These are phyloP conservation scores for Gryllus longicercus DNA, from an alignment of 2,888 invertebrate species.

Conservation along the genomic window DNA sequence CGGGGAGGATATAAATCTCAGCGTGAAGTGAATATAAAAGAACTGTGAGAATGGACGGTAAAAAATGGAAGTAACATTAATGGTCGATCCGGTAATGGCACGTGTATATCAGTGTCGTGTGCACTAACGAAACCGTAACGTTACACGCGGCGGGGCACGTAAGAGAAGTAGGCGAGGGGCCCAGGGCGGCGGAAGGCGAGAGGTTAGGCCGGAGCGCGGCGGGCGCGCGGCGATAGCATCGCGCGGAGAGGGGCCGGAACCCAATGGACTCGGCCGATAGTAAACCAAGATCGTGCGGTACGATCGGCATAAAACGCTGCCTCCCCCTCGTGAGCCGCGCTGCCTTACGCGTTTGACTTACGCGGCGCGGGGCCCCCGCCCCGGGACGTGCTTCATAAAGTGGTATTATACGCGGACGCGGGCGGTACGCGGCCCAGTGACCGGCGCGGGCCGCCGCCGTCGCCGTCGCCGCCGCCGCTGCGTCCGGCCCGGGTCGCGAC, in stretches of 20 bases:
- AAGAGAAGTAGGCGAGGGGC: not conserved
- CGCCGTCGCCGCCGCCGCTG: too few species aligned
- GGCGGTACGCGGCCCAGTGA: not conserved
- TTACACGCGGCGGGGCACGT: too few species aligned
- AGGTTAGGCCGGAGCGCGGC: not conserved
- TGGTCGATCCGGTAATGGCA: not conserved
- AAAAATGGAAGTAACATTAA: not conserved
- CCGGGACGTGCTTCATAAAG: slow-evolving; percentile 3
- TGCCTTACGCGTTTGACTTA: not conserved
- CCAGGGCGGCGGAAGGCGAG: not conserved
- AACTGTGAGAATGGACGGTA: not conserved
- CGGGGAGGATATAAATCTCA: not conserved
- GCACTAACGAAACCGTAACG: not conserved
- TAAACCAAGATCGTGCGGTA: not conserved
- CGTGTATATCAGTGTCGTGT: not conserved
- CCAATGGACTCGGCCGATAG: not conserved
- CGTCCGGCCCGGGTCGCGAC: too few species aligned
- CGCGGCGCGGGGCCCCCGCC: not conserved
- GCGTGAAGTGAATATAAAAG: not conserved
- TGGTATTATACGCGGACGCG: not conserved
- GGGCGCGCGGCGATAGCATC: not conserved
- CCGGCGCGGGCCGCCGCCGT: too few species aligned
- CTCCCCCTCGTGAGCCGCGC: not conserved
- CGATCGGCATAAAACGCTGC: not conserved
- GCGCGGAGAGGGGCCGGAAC: not conserved